A percentile compares a stretch with the other conserved stretches of the same genome.
These are phyloP conservation scores for Carposina sasakii DNA, from an alignment of 1,140 invertebrate genomes.

Conservation along the genomic window DNA sequence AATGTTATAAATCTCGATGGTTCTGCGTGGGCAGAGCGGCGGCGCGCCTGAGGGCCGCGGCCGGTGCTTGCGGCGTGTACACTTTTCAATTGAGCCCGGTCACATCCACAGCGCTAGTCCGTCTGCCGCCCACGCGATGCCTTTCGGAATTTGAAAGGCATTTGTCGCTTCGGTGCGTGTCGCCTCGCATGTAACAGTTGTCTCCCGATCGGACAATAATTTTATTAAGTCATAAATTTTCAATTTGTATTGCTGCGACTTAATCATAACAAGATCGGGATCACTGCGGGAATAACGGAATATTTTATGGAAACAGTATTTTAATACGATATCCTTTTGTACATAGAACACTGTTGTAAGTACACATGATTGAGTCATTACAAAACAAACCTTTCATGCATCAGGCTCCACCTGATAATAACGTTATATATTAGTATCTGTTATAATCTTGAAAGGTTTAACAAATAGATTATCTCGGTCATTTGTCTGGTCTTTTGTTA, in stretches of 20 bases:
- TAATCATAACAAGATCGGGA: too few species aligned
- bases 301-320: too few species aligned
- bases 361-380: too few species aligned
- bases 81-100: slow-evolving; percentile 50
- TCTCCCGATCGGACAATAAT: neutral
- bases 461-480: slow-evolving; percentile 53
- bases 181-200: slow-evolving; percentile 25
- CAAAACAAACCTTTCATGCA: too few species aligned
- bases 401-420: too few species aligned
- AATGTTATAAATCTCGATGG: slow-evolving; percentile 65
- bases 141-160: slow-evolving; percentile 68
- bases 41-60: slow-evolving; percentile 29
- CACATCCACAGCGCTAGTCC: slow-evolving; percentile 44
- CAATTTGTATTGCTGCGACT: too few species aligned
- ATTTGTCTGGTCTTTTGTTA: slow-evolving; percentile 67
- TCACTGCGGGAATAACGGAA: too few species aligned
- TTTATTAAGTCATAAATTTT: slow-evolving; percentile 45
- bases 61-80: slow-evolving; percentile 24
- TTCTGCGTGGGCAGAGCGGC: slow-evolving; percentile 42
- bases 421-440: too few species aligned
- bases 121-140: slow-evolving; percentile 50
- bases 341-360: too few species aligned
- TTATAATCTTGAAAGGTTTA: slow-evolving; percentile 33
- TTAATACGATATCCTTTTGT: too few species aligned
- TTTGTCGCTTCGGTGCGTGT: slow-evolving; percentile 47